Percentiles rank a stretch among this genome's conserved stretches.
phyloP scores from a whole-genome alignment of 2,888 invertebrate species.

The Eristalis tenax region DNA sequence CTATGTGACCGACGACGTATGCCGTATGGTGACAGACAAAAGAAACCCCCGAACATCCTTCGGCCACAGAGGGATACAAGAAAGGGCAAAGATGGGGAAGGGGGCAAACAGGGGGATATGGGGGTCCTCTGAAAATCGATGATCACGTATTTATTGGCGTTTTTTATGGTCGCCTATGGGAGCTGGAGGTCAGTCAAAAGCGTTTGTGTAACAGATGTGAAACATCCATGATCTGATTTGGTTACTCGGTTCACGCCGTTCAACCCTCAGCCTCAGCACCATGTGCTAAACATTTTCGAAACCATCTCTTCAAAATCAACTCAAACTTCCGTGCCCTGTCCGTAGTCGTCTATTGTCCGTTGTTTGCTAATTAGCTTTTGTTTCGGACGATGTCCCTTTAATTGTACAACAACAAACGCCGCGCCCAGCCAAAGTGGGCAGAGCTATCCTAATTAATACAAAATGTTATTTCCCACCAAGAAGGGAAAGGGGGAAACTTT shows the following conservation, averaged over 20 bases:
- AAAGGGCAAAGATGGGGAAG: slow-evolving; percentile 5
- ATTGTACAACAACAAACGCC: slow-evolving; percentile 64
- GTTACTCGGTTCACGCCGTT: slow-evolving; percentile 4
- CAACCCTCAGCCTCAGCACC: background rate
- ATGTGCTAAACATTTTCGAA: slow-evolving; percentile 36
- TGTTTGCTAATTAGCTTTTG: slow-evolving; percentile 63
- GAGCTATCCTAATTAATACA: slow-evolving; percentile 63
- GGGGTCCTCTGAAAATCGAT: slow-evolving; percentile 20
- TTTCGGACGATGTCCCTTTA: slow-evolving; percentile 63
- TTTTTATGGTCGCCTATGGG: slow-evolving; percentile 1
- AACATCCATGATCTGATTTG: slow-evolving; percentile 35
- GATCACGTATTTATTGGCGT: slow-evolving; percentile 34
- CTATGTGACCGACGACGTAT: slow-evolving; percentile 35
- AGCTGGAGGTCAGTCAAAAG: slow-evolving; percentile 37
- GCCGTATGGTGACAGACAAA: slow-evolving; percentile 28
- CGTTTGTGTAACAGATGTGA: slow-evolving; percentile 35
- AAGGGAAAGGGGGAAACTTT: slow-evolving; percentile 24
- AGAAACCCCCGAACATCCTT: background rate
- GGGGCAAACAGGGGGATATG: slow-evolving; percentile 23
- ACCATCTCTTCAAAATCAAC: slow-evolving; percentile 51
- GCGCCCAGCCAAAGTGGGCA: slow-evolving; percentile 5
- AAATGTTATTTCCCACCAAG: slow-evolving; percentile 56
- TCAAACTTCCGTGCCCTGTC: slow-evolving; percentile 18
- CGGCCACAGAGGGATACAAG: slow-evolving; percentile 5
- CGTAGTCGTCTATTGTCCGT: slow-evolving; percentile 7